Conservation (phyloP, 2,797 vertebrate genomes). For the Acanthis flammea region DNA sequence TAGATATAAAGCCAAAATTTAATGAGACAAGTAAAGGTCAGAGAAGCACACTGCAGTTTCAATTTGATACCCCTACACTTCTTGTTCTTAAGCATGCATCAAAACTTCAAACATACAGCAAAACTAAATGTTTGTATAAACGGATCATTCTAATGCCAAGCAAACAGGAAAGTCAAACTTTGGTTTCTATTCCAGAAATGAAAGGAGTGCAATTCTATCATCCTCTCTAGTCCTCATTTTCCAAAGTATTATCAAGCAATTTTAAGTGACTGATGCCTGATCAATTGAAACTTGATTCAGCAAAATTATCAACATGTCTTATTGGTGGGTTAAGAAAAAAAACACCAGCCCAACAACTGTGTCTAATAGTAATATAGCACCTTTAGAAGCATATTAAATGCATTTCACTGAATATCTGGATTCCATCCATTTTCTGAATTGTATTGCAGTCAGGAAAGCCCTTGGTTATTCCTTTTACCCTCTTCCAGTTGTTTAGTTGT, state of each 20-base stretch:
- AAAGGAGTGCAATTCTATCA: background rate
- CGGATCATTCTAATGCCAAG: background rate
- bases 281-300: background rate
- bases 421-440: background rate
- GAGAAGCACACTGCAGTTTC: constrained; percentile 8
- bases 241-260: background rate
- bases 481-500: background rate
- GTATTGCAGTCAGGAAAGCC: background rate
- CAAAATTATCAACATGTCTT: background rate
- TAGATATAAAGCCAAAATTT: constrained; percentile 51
- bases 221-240: background rate
- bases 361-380: background rate
- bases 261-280: background rate
- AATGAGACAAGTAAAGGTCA: constrained; percentile 68
- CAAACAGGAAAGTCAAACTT: background rate
- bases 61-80: background rate
- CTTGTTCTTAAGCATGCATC: background rate
- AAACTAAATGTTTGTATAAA: background rate
- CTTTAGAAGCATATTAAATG: background rate
- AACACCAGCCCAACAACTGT: background rate
- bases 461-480: background rate
- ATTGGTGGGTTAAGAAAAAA: background rate
- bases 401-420: background rate
- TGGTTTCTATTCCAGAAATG: background rate
- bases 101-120: background rate